phyloP scores from a whole-genome alignment of 64 coral and sea anemone genomes.

The Hydrozoanthus tunicans region DNA sequence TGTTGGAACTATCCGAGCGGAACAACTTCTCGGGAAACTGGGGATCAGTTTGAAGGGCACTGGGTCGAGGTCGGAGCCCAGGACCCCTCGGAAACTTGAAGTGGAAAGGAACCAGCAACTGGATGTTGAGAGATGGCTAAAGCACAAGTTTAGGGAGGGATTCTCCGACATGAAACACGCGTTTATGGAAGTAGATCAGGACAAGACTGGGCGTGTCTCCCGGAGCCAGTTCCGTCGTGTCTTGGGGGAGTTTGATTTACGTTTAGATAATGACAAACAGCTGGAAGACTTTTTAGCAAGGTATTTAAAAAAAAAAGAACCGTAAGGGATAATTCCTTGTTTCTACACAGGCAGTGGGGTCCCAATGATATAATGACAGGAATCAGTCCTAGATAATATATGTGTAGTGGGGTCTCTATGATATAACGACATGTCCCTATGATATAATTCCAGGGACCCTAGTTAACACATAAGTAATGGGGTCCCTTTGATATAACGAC shows the following conservation, averaged over 20 bases:
- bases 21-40: constrained; percentile 84
- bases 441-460: too few relatives aligned
- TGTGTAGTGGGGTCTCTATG: too few relatives aligned
- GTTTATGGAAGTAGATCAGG: constrained; percentile 90
- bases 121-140: constrained; percentile 92
- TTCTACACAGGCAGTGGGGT: background rate
- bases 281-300: constrained; percentile 90
- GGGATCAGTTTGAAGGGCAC: constrained; percentile 74
- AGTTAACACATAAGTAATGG: too few relatives aligned
- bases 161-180: constrained; percentile 99
- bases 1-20: constrained; percentile 83
- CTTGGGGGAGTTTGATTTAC: constrained; percentile 84
- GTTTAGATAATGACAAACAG: constrained; percentile 78
- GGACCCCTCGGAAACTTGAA: constrained; percentile 83
- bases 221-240: constrained; percentile 83
- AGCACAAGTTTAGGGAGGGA: constrained; percentile 95
- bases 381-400: too few relatives aligned
- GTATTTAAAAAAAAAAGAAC: constrained; percentile 13
- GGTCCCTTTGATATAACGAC: too few relatives aligned
- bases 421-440: too few relatives aligned
- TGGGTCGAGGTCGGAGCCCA: constrained; percentile 33
- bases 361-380: background rate
- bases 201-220: constrained; percentile 81
- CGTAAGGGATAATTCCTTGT: too few relatives aligned
- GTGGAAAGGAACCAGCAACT: constrained; percentile 79